Percentiles rank a stretch among this genome's conserved stretches.
These are phyloP conservation scores for Tachina fera DNA, from an alignment of 2,888 invertebrate species.

Conservation along the genomic window DNA sequence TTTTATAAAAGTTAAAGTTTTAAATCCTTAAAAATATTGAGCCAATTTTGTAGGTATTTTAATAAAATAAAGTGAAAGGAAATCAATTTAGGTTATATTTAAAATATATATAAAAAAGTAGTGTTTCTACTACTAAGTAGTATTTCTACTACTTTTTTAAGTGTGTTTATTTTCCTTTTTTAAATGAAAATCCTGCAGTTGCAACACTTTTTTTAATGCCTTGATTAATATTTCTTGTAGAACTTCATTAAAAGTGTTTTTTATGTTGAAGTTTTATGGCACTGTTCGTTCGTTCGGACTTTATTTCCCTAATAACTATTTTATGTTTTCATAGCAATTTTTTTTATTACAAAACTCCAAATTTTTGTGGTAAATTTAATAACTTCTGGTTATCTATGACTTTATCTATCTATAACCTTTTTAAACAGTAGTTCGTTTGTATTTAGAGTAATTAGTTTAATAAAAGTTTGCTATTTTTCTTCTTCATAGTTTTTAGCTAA, in stretches of 20 bases:
- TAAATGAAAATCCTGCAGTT: neutral
- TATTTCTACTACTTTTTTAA: slow-evolving; percentile 5
- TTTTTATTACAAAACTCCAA: slow-evolving; percentile 39
- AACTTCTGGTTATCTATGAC: neutral
- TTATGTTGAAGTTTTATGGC: neutral
- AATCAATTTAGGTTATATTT: neutral
- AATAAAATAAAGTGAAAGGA: neutral
- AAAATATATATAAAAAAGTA: neutral
- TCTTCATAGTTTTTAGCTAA: slow-evolving; percentile 9
- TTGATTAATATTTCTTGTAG: neutral
- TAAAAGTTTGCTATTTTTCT: neutral
- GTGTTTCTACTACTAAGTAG: slow-evolving; percentile 1
- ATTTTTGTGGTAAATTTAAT: slow-evolving; percentile 51
- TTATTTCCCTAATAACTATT: slow-evolving; percentile 17
- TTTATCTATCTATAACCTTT: neutral
- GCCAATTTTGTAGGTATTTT: neutral
- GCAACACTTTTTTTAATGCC: neutral
- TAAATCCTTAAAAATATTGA: neutral
- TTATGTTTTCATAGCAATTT: slow-evolving; percentile 5
- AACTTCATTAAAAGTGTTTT: neutral
- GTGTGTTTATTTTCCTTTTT: neutral
- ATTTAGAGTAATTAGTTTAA: slow-evolving; percentile 22
- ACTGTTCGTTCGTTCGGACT: neutral
- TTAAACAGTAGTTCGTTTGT: slow-evolving; percentile 15
- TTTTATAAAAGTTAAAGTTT: neutral